These are phyloP conservation scores for Ara ararauna DNA, from an alignment of 2,797 vertebrate genomes.

Conservation along the genomic window DNA sequence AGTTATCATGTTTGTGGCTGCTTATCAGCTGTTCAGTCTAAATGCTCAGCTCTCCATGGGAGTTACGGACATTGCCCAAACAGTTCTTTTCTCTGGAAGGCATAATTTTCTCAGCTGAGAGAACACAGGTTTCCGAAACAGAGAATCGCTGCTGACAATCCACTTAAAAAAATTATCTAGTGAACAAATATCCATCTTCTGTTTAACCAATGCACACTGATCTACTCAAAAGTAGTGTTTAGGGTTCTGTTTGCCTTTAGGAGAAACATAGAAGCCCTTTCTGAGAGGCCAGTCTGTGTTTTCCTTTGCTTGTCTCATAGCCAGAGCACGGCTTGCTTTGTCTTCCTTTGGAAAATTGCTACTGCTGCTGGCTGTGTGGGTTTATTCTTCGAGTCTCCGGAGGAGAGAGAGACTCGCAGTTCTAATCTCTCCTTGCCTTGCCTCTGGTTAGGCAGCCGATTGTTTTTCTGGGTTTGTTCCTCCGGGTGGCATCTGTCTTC, in stretches of 20 bases:
- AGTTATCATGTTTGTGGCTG: neutral
- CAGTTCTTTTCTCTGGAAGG: neutral
- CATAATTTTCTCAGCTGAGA: neutral
- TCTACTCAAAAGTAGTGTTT: neutral
- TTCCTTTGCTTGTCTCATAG: neutral
- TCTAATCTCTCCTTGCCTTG: slow-evolving; percentile 52
- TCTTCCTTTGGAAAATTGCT: slow-evolving; percentile 18
- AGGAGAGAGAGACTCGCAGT: neutral
- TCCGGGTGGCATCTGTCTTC: slow-evolving; percentile 71
- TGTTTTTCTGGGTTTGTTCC: slow-evolving; percentile 71
- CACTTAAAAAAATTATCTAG: neutral
- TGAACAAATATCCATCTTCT: neutral
- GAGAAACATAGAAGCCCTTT: neutral
- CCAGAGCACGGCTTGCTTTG: neutral
- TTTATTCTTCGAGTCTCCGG: neutral
- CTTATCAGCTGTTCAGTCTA: neutral
- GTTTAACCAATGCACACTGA: neutral
- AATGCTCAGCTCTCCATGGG: neutral
- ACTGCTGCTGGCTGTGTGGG: neutral
- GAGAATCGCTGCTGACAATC: neutral
- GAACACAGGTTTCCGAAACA: slow-evolving; percentile 1
- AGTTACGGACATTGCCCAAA: neutral
- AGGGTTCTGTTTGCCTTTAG: neutral
- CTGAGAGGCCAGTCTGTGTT: neutral
- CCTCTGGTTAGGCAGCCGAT: slow-evolving; percentile 51